Conservation (phyloP, 2,888 invertebrate genomes). For the Hyposoter dolosus region DNA sequence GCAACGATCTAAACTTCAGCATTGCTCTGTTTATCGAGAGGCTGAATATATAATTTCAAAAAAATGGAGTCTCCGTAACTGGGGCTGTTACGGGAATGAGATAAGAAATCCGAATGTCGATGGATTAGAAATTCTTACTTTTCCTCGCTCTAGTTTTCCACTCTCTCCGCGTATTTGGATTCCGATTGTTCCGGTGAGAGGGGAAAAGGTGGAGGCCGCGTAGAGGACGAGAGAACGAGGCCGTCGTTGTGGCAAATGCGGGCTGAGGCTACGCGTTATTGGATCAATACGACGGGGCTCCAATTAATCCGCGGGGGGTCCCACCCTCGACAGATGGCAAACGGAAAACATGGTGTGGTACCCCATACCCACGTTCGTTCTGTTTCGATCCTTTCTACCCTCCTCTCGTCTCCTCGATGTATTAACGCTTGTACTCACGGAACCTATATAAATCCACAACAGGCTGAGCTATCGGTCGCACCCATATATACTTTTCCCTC, state of each 20-base stretch:
- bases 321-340: conserved; percentile 80
- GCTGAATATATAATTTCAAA: background rate
- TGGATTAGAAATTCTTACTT: background rate
- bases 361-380: conserved; percentile 64
- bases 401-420: conserved; percentile 11
- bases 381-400: conserved; percentile 52
- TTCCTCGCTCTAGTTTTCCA: background rate
- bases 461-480: conserved; percentile 37
- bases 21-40: background rate
- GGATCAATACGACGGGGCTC: conserved; percentile 81
- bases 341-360: conserved; percentile 77
- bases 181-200: conserved; percentile 5
- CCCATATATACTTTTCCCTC: conserved; percentile 32
- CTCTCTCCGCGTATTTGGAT: background rate
- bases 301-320: conserved; percentile 81
- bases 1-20: background rate
- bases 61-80: background rate
- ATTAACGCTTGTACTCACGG: conserved; percentile 43
- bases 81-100: background rate
- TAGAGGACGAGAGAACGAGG: conserved; percentile 28
- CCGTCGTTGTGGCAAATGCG: conserved; percentile 56
- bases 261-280: conserved; percentile 75
- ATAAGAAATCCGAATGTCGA: background rate
- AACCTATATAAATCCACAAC: conserved; percentile 57
- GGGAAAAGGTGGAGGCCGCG: background rate